These are phyloP conservation scores for Hoplias malabaricus DNA, from an alignment of 2,113 vertebrate species.

Conservation along the genomic window DNA sequence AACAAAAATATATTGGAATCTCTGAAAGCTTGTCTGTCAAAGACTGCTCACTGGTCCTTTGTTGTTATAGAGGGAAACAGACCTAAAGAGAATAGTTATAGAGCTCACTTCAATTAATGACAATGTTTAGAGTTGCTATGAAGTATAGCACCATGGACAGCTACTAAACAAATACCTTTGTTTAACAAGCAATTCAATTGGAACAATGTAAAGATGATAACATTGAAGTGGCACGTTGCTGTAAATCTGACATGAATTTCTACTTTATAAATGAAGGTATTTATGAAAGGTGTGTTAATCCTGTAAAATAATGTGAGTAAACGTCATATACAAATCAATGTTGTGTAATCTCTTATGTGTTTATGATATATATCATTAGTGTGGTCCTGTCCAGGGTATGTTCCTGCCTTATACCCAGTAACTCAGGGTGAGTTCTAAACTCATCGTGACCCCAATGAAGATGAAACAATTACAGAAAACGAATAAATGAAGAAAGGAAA, in stretches of 20 bases:
- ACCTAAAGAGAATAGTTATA: too few species aligned
- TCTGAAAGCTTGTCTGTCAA: background rate
- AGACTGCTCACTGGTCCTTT: background rate
- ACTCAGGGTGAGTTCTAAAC: too few species aligned
- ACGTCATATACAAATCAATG: too few species aligned
- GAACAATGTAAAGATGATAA: background rate
- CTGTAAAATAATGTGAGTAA: background rate
- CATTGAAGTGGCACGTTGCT: background rate
- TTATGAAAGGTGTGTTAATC: background rate
- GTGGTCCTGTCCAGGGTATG: too few species aligned
- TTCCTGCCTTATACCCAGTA: too few species aligned
- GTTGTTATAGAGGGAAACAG: background rate
- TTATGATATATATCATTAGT: too few species aligned
- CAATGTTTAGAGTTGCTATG: background rate
- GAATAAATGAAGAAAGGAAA: too few species aligned
- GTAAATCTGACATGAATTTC: background rate
- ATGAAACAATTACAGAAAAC: too few species aligned
- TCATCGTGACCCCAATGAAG: too few species aligned
- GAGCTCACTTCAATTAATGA: background rate
- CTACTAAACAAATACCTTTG: slow-evolving; percentile 40
- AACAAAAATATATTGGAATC: background rate
- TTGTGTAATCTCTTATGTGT: too few species aligned
- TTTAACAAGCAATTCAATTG: background rate
- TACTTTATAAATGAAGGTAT: background rate
- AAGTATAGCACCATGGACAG: slow-evolving; percentile 62